phyloP scores from a whole-genome alignment of 2,797 vertebrate genomes.

The Leucoraja ocellata region DNA sequence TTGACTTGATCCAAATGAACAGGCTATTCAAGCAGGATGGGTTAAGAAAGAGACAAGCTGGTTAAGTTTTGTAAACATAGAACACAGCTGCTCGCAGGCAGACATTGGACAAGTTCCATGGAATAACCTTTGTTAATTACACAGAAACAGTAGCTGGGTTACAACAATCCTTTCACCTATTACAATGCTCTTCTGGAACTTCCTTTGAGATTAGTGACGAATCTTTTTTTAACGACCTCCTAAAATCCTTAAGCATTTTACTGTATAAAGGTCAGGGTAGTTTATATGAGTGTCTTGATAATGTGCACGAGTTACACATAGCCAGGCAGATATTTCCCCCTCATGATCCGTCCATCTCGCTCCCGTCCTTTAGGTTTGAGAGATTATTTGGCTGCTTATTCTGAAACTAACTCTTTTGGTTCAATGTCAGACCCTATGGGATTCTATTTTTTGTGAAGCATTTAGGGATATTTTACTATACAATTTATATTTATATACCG shows the following conservation, averaged over 20 bases:
- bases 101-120: not conserved
- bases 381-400: not conserved
- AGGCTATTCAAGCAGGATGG: not conserved
- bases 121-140: not conserved
- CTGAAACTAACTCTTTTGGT: not conserved
- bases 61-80: not conserved
- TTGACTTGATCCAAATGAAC: not conserved
- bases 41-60: not conserved
- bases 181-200: not conserved
- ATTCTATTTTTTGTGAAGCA: not conserved
- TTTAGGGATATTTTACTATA: not conserved
- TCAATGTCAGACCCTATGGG: not conserved
- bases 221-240: not conserved
- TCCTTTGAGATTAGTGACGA: not conserved
- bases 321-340: not conserved
- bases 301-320: not conserved
- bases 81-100: not conserved
- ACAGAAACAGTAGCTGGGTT: not conserved
- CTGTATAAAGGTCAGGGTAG: not conserved
- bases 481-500: not conserved
- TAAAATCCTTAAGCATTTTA: not conserved
- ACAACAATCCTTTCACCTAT: not conserved
- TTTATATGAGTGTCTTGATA: not conserved
- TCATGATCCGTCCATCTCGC: not conserved
- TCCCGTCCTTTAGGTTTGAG: not conserved